phyloP scores from a whole-genome alignment of 2,888 invertebrate genomes.

The Stramonita haemastoma region DNA sequence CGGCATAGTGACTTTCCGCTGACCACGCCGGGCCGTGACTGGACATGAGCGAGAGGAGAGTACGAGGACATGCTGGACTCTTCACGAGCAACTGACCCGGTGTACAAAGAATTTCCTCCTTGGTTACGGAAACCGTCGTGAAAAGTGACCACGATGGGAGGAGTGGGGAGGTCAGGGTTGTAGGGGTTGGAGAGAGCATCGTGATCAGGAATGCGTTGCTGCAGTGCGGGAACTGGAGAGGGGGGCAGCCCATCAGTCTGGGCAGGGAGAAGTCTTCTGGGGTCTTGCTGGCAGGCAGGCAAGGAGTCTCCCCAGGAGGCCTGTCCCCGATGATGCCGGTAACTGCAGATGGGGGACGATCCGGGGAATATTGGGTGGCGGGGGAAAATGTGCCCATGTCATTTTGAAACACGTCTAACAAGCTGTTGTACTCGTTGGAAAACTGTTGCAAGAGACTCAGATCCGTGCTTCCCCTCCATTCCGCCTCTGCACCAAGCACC shows the following conservation, averaged over 20 bases:
- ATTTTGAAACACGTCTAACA: not conserved
- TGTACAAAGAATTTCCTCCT: not conserved
- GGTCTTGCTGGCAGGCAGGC: not conserved
- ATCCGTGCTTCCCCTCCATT: not conserved
- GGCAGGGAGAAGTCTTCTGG: slow-evolving; percentile 19
- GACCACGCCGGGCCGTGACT: slow-evolving; percentile 13
- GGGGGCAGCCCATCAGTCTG: not conserved
- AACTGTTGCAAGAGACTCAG: not conserved
- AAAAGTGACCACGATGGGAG: slow-evolving; percentile 35
- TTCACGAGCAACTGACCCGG: not conserved
- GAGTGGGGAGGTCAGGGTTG: slow-evolving; percentile 35
- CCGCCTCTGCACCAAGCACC: not conserved
- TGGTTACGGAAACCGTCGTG: not conserved
- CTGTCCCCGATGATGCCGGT: not conserved
- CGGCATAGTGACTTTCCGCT: not conserved
- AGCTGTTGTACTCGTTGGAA: not conserved
- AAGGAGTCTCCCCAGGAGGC: not conserved
- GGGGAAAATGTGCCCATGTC: not conserved
- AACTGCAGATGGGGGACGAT: not conserved
- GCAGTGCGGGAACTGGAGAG: slow-evolving; percentile 26
- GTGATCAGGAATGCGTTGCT: slow-evolving; percentile 16
- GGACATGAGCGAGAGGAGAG: not conserved
- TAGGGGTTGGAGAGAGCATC: slow-evolving; percentile 21
- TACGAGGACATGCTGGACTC: slow-evolving; percentile 22
- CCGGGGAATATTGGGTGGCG: not conserved